Percentiles rank a stretch among this genome's conserved stretches.
Evolutionary conservation across 2,888 invertebrate species (phyloP).

Genomic region (Tiliacea citrago): DNA sequence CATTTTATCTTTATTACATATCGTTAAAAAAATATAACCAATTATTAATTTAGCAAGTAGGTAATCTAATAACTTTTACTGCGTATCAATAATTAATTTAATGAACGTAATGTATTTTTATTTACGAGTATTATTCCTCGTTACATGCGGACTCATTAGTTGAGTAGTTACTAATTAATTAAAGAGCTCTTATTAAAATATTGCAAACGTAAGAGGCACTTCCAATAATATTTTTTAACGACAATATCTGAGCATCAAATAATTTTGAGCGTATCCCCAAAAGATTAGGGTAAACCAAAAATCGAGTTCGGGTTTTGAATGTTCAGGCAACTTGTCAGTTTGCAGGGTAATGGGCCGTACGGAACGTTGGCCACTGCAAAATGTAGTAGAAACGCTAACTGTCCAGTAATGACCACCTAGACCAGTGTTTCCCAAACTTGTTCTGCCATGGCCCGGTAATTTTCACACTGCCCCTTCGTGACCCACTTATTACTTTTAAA

Average conservation of each 20-base stretch:
- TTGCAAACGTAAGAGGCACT: neutral
- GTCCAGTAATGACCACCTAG: too few relatives aligned
- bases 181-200: constrained; percentile 6
- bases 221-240: neutral
- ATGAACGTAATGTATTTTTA: constrained; percentile 9
- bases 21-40: constrained; percentile 15
- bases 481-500: too few relatives aligned
- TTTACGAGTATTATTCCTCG: neutral
- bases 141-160: constrained; percentile 17
- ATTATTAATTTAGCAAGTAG: constrained; percentile 2
- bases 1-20: constrained; percentile 1
- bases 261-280: neutral
- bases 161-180: constrained; percentile 20
- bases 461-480: too few relatives aligned
- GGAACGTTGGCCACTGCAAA: constrained; percentile 66
- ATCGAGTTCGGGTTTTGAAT: constrained; percentile 59
- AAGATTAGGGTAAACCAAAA: constrained; percentile 42
- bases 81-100: constrained; percentile 27
- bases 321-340: constrained; percentile 62
- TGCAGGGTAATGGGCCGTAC: constrained; percentile 68
- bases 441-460: too few relatives aligned
- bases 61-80: constrained; percentile 1
- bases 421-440: too few relatives aligned
- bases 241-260: neutral
- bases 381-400: constrained; percentile 62